phyloP scores from a whole-genome alignment of 2,113 vertebrate genomes.

The Oreocharis arfaki region DNA sequence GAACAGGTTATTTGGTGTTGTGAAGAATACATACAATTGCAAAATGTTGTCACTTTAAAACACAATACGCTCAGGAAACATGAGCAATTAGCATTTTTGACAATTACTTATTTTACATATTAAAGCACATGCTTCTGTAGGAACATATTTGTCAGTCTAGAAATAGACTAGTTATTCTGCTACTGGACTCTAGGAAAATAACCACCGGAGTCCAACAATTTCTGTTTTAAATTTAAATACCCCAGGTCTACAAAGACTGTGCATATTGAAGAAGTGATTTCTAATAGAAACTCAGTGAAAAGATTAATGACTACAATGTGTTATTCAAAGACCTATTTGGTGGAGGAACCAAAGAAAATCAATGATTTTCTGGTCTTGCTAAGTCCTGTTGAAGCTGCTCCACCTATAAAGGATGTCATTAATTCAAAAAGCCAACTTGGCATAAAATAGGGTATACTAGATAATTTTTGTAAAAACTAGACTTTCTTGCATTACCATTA shows the following conservation, averaged over 20 bases:
- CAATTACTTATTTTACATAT: neutral
- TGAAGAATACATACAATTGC: neutral
- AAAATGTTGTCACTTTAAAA: neutral
- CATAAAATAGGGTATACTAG: neutral
- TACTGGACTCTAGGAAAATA: neutral
- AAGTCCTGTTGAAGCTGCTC: neutral
- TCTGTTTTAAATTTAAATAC: neutral
- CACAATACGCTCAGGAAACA: neutral
- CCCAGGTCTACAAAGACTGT: neutral
- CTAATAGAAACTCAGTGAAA: neutral
- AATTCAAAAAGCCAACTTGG: neutral
- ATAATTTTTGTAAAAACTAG: neutral
- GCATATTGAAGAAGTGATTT: neutral
- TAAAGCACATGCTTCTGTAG: neutral
- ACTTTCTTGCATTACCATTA: neutral
- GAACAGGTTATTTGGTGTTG: neutral
- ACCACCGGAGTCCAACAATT: fast-evolving
- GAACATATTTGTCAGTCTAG: neutral
- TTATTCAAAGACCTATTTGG: neutral
- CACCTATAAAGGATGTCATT: neutral
- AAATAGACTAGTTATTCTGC: neutral
- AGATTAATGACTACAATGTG: neutral
- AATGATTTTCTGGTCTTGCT: neutral
- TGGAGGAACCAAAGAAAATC: neutral
- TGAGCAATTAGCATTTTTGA: neutral